These are phyloP conservation scores for Acrobasis repandana DNA, from an alignment of 2,888 invertebrate species.

Conservation along the genomic window DNA sequence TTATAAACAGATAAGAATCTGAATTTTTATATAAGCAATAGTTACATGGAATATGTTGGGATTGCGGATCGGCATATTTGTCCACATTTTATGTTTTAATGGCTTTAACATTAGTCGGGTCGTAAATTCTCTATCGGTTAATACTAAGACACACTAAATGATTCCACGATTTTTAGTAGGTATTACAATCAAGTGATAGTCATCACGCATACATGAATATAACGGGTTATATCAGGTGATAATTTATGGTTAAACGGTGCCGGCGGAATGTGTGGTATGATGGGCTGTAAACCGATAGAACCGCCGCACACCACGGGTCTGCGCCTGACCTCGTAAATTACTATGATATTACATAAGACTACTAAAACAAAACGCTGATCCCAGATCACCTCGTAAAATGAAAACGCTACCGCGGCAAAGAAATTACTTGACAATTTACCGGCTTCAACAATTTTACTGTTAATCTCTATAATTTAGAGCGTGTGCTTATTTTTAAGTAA, in stretches of 20 bases:
- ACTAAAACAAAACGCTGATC: not conserved
- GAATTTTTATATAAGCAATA: not conserved
- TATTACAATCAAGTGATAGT: slow-evolving; percentile 15
- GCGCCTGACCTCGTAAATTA: slow-evolving; percentile 51
- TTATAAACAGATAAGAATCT: slow-evolving; percentile 12
- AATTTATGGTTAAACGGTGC: slow-evolving; percentile 54
- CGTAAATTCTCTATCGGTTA: slow-evolving; percentile 12
- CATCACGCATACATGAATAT: slow-evolving; percentile 15
- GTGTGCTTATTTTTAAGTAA: too few species aligned
- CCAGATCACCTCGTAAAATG: not conserved
- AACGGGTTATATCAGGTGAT: slow-evolving; percentile 50
- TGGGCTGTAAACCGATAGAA: slow-evolving; percentile 49
- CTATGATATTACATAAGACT: slow-evolving; percentile 15
- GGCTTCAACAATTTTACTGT: too few species aligned
- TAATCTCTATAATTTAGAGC: too few species aligned
- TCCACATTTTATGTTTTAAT: slow-evolving; percentile 11
- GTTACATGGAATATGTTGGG: not conserved
- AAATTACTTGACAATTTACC: not conserved
- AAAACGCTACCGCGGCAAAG: not conserved
- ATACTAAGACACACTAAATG: slow-evolving; percentile 5
- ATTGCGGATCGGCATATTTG: not conserved
- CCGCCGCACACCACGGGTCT: slow-evolving; percentile 46
- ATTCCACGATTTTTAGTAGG: slow-evolving; percentile 9
- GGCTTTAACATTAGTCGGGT: not conserved
- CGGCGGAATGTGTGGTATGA: slow-evolving; percentile 49